Base-by-base conservation (phyloP, 2,888 invertebrate genomes). In the Petrophora chlorosata region DNA sequence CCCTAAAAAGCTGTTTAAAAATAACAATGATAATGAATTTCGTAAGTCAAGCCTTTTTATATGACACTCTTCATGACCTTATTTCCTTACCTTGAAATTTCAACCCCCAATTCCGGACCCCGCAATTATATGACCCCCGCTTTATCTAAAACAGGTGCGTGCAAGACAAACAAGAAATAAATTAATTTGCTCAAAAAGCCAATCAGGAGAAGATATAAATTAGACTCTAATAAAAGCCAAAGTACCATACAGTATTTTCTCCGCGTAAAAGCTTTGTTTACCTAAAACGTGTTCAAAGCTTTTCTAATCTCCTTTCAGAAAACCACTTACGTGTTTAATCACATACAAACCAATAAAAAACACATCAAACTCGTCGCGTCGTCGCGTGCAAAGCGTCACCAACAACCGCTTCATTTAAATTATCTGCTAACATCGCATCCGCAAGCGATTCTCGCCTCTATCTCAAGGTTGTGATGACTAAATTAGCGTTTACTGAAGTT, bases 321-420 rank as follows among this genome's bases (percentile, higher is more conserved):
- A 48, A 47, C 23, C 47, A 35, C 36, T 41, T 30, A 32, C 34
- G 25, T 28, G 34, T 13, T 28, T 29, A 48, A 38, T 48, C 19
- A 28, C 35, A 12, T 13, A 19, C 34, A 35, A 41, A 34, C 33
- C 34, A 47, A 38, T 41, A 48, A 57, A 56, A 56, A 54, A 57
- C 43, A 53, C 34, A 52, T 43, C 30, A 50, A 53, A 48, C 56
- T 54, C 58, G 41, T 56, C 50, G 43, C 42, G 46, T 49, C 36
- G 47, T 48, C 16, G 9, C 30, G 50, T 42, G 49, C 43, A 40
- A 49, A 48, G 46, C 35, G 23, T 39, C 35, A 40, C 50, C 50
- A 51, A 45, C 50, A 51, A 57, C 57, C 55, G 49, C 60, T 58
- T 61, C 56, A 61, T 61, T 54, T 61, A 58, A 61, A 58, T 56